phyloP scores from a whole-genome alignment of 2,113 vertebrate genomes.

The Chunga burmeisteri region DNA sequence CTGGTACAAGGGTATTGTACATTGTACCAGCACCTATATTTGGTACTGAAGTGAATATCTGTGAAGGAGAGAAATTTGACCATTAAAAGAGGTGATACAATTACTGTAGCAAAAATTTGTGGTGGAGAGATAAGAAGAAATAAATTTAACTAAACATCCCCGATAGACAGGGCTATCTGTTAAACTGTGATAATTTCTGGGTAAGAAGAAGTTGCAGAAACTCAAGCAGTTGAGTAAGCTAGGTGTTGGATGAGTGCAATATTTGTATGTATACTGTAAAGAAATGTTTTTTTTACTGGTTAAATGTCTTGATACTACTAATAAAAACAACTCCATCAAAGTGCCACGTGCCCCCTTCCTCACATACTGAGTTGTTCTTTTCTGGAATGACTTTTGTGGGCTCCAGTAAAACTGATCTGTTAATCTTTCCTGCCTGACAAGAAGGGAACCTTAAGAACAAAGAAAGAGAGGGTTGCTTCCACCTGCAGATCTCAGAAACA shows the following conservation, averaged over 20 bases:
- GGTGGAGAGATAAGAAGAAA: neutral
- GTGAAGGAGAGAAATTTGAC: neutral
- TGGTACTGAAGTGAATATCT: neutral
- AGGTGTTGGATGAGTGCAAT: neutral
- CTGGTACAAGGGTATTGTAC: neutral
- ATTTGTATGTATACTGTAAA: neutral
- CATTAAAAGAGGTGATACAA: neutral
- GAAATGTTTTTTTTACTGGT: neutral
- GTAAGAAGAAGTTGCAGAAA: neutral
- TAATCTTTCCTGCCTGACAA: neutral
- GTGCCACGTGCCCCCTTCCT: neutral
- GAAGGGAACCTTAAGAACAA: neutral
- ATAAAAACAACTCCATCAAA: neutral
- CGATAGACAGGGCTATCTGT: neutral
- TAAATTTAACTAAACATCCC: neutral
- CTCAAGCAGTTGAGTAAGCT: neutral
- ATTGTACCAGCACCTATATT: neutral
- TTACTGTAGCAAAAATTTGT: neutral
- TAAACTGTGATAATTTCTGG: neutral
- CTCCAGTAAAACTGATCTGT: neutral
- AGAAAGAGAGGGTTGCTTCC: neutral
- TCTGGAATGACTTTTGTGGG: neutral
- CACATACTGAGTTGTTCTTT: neutral
- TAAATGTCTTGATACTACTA: neutral
- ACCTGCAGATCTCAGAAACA: neutral